Base-by-base conservation (phyloP, 2,888 invertebrate genomes). In the Diploptera punctata region DNA sequence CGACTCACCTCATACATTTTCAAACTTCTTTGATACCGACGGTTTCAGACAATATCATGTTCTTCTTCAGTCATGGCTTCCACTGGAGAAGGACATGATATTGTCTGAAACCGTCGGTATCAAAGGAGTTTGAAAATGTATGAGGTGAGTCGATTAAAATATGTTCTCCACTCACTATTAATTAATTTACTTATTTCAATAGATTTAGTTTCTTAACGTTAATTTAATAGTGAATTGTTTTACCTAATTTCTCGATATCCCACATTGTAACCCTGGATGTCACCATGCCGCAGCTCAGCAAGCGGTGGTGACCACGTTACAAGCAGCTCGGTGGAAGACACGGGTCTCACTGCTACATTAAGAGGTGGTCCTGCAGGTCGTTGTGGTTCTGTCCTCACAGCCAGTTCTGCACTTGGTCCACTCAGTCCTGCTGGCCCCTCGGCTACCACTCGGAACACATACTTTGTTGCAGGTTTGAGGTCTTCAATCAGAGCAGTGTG, bases 291-390 rank as follows among this genome's bases (percentile, higher is more conserved):
- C 31, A 91, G 81, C 77, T 92, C 91, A 0, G 86, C 82, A 18
- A 89, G 78, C 0, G 93, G 93, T 0, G 93, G 91, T 76, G 89
- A 84, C 90, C 93, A 93, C 9, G 90, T 91, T 10, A 93, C 88
- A 43, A 91, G 83, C 13, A 93, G 84, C 80, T 92, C 90, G 1
- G 91, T 91, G 5, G 93, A 92, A 0, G 91, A 91, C 19, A 92
- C 84, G 0, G 93, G 88, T 62, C 90, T 84, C 0, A 90, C 91
- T 31, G 87, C 85, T n/a, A 91, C 83, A 81, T 88, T 89, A 9
- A 89, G 80, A 0, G 91, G 91, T 0, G 91, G 88, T 5, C 91
- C 91, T 0, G 91, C 90, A 0, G 91, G 91, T 74, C 90, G 83
- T 80, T 91, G 90, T 0, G 91, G 90, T 77, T 91, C 90, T 0